Conservation (phyloP, 2,797 vertebrate species). For the Oryzias dopingdopingensis region DNA sequence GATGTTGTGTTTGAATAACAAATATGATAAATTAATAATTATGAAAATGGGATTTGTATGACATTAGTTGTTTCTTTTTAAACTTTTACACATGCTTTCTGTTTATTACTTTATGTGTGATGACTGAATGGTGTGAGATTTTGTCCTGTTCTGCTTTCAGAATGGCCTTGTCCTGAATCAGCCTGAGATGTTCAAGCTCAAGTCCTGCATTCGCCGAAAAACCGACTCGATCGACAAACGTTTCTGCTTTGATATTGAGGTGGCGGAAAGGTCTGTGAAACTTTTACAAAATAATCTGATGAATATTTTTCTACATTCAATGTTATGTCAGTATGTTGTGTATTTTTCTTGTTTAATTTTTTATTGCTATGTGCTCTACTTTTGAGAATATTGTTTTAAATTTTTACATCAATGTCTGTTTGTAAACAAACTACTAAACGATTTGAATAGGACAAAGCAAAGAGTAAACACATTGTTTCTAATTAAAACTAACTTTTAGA, state of each 20-base stretch:
- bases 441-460: constrained; percentile 1
- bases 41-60: too few species aligned
- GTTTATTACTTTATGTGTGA: neutral
- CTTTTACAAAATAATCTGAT: neutral
- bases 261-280: constrained; percentile 89
- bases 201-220: constrained; percentile 95
- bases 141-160: constrained; percentile 58
- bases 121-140: constrained; percentile 7
- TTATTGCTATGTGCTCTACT: too few species aligned
- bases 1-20: too few species aligned
- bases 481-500: constrained; percentile 12
- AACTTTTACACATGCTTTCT: neutral
- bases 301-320: neutral
- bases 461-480: neutral
- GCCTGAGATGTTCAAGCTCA: constrained; percentile 94
- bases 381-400: too few species aligned
- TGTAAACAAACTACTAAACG: neutral
- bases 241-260: constrained; percentile 98
- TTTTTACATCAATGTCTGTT: too few species aligned
- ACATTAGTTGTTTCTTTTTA: too few species aligned
- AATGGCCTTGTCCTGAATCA: constrained; percentile 89
- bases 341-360: neutral
- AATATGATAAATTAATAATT: too few species aligned
- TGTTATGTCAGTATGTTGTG: neutral
- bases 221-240: constrained; percentile 98